These are phyloP conservation scores for Augochlora pura DNA, from an alignment of 1,140 invertebrate species.

Conservation along the genomic window DNA sequence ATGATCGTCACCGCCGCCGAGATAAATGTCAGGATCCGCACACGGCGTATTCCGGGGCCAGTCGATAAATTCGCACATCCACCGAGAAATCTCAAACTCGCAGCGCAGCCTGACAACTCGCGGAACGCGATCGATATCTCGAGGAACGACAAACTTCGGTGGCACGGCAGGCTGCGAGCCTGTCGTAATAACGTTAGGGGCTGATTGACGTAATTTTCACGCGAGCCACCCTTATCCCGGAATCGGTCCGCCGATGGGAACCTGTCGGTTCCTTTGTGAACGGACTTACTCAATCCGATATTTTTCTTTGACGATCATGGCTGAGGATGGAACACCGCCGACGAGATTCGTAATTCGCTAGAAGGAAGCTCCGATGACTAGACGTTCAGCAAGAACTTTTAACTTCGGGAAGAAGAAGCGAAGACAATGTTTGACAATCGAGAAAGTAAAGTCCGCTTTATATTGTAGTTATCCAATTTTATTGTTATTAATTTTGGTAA, in stretches of 20 bases:
- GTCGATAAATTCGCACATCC: slow-evolving; percentile 54
- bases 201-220: slow-evolving; percentile 40
- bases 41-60: slow-evolving; percentile 10
- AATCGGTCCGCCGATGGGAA: neutral
- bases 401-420: no score
- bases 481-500: no score
- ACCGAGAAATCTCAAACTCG: slow-evolving; percentile 54
- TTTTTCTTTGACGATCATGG: no score
- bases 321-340: no score
- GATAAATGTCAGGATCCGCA: slow-evolving; percentile 47
- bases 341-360: no score
- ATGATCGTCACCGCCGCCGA: slow-evolving; percentile 4
- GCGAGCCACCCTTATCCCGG: neutral
- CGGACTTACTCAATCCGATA: no score
- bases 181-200: slow-evolving; percentile 45
- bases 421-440: no score
- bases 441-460: no score
- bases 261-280: no score
- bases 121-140: slow-evolving; percentile 63
- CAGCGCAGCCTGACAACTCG: slow-evolving; percentile 49
- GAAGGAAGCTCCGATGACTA: no score
- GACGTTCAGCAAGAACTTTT: no score
- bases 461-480: no score
- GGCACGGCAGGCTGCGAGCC: slow-evolving; percentile 52
- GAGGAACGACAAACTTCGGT: slow-evolving; percentile 51